Conservation (phyloP, 2,113 vertebrate species). For the Hepsetus odoe region DNA sequence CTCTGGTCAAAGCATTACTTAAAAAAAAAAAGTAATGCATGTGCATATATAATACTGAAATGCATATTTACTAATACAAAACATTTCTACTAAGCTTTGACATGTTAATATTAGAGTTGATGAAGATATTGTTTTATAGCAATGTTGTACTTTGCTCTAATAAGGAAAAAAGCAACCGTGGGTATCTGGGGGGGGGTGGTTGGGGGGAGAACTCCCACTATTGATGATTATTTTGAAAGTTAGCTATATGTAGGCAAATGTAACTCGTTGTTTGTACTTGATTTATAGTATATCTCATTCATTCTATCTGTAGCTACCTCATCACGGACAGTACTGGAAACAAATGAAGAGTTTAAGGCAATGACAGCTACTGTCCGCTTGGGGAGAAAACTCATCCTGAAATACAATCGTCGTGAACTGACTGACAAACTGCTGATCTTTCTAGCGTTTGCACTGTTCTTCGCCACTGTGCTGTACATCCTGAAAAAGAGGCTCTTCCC, state of each 20-base stretch:
- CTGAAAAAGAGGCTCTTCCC: conserved; percentile 93
- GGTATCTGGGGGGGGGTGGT: too few relatives aligned
- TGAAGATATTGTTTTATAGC: too few relatives aligned
- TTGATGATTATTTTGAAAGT: neutral
- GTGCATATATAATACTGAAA: too few relatives aligned
- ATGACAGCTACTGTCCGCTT: conserved; percentile 93
- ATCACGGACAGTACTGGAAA: conserved; percentile 89
- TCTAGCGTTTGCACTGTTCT: conserved; percentile 88
- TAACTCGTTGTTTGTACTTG: neutral
- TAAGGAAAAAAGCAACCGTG: too few relatives aligned
- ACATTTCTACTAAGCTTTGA: too few relatives aligned
- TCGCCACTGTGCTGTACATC: conserved; percentile 93
- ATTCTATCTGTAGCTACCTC: conserved; percentile 79
- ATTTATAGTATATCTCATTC: neutral
- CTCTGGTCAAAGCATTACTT: too few relatives aligned
- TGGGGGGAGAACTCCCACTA: neutral
- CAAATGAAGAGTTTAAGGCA: conserved; percentile 93
- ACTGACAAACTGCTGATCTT: conserved; percentile 95
- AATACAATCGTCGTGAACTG: conserved; percentile 92
- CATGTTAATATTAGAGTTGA: too few relatives aligned
- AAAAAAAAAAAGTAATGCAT: too few relatives aligned
- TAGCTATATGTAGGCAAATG: neutral
- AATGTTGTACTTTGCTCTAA: too few relatives aligned
- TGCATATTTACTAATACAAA: too few relatives aligned
- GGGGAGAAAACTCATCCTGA: conserved; percentile 91